These are phyloP conservation scores for Vidua macroura DNA, from an alignment of 2,113 vertebrate genomes.

Conservation along the genomic window DNA sequence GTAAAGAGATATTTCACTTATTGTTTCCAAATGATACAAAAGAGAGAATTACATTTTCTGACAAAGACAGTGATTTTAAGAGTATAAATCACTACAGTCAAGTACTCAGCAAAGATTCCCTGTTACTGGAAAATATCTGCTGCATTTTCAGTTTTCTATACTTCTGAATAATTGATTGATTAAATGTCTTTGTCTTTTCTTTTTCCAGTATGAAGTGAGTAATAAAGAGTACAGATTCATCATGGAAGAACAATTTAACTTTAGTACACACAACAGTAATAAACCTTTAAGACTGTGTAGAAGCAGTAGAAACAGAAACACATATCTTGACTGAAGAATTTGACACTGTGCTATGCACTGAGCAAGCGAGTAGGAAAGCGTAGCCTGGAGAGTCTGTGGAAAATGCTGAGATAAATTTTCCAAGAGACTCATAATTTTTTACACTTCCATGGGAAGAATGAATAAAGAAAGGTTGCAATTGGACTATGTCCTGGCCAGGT, in stretches of 20 bases:
- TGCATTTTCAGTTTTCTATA: background rate
- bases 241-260: background rate
- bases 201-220: background rate
- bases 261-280: background rate
- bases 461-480: background rate
- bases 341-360: background rate
- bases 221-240: background rate
- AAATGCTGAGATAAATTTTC: background rate
- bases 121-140: conserved; percentile 8
- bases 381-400: background rate
- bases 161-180: background rate
- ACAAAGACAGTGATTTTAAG: background rate
- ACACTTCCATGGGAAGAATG: background rate
- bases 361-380: background rate
- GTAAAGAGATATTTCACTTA: background rate
- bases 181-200: background rate
- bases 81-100: background rate
- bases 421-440: background rate
- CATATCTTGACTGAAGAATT: background rate
- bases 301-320: background rate
- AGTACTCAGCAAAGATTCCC: background rate
- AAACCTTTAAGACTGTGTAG: background rate
- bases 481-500: background rate
- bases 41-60: background rate
- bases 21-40: background rate